These are phyloP conservation scores for Parus major DNA, from an alignment of 2,113 vertebrate species.

Conservation along the genomic window DNA sequence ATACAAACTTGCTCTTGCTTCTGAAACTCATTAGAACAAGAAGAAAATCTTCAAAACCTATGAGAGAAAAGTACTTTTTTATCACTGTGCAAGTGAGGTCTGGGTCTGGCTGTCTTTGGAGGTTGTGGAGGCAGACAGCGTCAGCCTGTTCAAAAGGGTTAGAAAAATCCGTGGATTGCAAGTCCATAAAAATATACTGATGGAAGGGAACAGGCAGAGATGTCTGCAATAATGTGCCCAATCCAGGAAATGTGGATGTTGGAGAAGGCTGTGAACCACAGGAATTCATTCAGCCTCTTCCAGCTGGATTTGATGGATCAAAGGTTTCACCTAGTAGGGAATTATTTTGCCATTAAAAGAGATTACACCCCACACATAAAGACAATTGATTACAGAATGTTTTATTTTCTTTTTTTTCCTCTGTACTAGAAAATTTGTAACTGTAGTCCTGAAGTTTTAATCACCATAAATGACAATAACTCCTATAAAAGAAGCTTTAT, in stretches of 20 bases:
- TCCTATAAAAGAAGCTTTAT: background rate
- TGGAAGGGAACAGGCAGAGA: background rate
- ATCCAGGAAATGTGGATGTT: background rate
- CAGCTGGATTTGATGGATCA: background rate
- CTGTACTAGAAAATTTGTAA: background rate
- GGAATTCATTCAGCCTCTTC: background rate
- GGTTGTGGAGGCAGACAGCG: background rate
- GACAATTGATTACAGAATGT: background rate
- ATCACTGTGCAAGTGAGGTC: background rate
- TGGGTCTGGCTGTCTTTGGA: background rate
- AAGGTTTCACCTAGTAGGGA: background rate
- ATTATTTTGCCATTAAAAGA: background rate
- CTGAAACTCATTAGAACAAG: background rate
- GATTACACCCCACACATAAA: background rate
- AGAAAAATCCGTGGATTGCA: background rate
- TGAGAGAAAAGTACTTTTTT: background rate
- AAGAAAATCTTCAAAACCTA: background rate
- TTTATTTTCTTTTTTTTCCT: rapidly evolving
- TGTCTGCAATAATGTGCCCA: background rate
- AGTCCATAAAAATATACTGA: background rate
- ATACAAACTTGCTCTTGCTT: background rate
- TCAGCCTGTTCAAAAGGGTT: background rate
- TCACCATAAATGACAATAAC: background rate
- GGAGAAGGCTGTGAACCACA: background rate
- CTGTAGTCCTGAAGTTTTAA: background rate